Conservation (phyloP, 2,797 vertebrate species). For the Melanotaenia trifasciata region DNA sequence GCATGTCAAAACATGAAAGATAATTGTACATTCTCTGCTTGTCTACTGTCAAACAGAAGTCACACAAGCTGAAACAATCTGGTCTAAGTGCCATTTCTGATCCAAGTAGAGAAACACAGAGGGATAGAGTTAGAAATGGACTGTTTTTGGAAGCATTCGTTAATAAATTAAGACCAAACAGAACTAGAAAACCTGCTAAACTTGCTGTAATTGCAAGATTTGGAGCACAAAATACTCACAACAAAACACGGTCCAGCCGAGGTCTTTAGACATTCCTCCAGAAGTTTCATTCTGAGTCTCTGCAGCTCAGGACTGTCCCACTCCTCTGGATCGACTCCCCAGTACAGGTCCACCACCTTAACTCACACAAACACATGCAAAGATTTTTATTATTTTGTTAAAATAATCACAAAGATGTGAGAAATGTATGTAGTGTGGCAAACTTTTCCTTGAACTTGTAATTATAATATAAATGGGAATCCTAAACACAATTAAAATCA, state of each 20-base stretch:
- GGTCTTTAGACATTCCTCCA: slow-evolving; percentile 97
- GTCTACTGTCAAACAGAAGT: not conserved
- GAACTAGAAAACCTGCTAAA: not conserved
- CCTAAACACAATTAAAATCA: not conserved
- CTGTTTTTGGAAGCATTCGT: not conserved
- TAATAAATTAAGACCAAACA: not conserved
- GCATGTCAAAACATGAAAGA: not conserved
- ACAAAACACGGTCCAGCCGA: slow-evolving; percentile 99
- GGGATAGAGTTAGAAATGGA: not conserved
- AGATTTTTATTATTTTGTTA: not conserved
- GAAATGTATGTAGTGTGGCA: not conserved
- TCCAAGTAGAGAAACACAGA: not conserved
- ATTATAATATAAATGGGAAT: not conserved
- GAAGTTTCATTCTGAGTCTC: slow-evolving; percentile 92
- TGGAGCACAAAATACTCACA: slow-evolving; percentile 83
- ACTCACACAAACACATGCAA: slow-evolving; percentile 35
- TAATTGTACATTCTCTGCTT: not conserved
- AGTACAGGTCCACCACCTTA: slow-evolving; percentile 97
- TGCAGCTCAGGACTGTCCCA: slow-evolving; percentile 97
- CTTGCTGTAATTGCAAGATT: no score
- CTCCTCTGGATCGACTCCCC: slow-evolving; percentile 92
- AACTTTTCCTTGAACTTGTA: not conserved
- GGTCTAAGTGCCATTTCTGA: no score
- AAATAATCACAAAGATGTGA: not conserved
- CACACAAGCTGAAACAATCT: not conserved